These are phyloP conservation scores for Drosophila fulvimacula DNA, from an alignment of 2,888 invertebrate genomes.

Conservation along the genomic window DNA sequence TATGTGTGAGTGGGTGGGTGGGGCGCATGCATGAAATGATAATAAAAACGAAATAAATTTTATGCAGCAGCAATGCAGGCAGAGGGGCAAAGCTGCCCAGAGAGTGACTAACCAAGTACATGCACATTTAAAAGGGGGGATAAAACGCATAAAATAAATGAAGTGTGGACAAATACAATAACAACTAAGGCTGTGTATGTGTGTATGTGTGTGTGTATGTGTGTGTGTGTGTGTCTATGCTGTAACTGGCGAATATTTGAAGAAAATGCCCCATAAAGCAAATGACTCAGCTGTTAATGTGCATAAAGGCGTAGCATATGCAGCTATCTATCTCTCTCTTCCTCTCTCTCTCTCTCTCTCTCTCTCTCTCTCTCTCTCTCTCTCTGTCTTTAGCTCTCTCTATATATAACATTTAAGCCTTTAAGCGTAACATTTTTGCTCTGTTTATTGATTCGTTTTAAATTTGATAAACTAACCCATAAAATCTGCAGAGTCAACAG, in stretches of 20 bases:
- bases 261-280: constrained; percentile 51
- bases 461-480: constrained; percentile 23
- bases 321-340: background rate
- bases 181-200: constrained; percentile 7
- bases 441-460: constrained; percentile 38
- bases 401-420: background rate
- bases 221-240: constrained; percentile 9
- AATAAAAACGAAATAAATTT: constrained; percentile 78
- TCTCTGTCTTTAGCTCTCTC: background rate
- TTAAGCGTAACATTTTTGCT: constrained; percentile 21
- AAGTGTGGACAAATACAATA: constrained; percentile 58
- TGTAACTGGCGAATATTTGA: constrained; percentile 40
- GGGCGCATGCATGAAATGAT: constrained; percentile 69
- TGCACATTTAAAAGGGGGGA: constrained; percentile 70
- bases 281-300: constrained; percentile 64
- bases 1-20: constrained; percentile 37
- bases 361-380: background rate
- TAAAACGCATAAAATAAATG: constrained; percentile 76
- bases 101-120: constrained; percentile 74
- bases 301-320: constrained; percentile 13
- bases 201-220: background rate
- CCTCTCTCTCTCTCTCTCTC: background rate
- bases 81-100: background rate
- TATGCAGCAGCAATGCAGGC: constrained; percentile 63
- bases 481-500: constrained; percentile 4